Percentiles rank a stretch among this genome's conserved stretches.
Evolutionary conservation across 2,888 invertebrate species (phyloP).

Genomic region (Apantesis nais): DNA sequence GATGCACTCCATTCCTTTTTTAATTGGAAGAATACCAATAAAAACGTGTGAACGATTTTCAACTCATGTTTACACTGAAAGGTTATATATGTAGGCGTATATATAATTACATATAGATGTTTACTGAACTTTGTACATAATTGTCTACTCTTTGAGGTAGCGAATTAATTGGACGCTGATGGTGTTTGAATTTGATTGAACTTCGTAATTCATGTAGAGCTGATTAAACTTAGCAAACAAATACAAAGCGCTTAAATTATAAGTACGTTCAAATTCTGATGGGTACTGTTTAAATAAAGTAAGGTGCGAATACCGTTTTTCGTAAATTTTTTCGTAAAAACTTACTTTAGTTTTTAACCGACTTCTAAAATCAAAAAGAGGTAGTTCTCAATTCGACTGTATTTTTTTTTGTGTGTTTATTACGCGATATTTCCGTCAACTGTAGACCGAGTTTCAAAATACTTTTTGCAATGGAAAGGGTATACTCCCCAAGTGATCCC

Average conservation of each 20-base stretch:
- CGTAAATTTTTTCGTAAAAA: too few relatives aligned
- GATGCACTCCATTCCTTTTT: constrained; percentile 60
- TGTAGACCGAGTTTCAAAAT: too few relatives aligned
- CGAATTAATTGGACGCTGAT: constrained; percentile 44
- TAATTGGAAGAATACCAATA: constrained; percentile 54
- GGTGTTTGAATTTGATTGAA: constrained; percentile 32
- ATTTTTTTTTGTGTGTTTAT: too few relatives aligned
- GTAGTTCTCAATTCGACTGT: too few relatives aligned
- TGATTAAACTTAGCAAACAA: constrained; percentile 38
- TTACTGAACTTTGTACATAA: constrained; percentile 25
- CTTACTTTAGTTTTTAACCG: too few relatives aligned
- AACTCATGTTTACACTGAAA: constrained; percentile 9
- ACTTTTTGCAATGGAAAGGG: too few relatives aligned
- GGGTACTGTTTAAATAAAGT: neutral
- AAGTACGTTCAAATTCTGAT: constrained; percentile 17
- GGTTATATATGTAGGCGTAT: neutral
- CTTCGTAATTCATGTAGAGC: constrained; percentile 31
- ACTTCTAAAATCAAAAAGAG: too few relatives aligned
- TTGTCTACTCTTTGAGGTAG: constrained; percentile 31
- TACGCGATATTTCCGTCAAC: too few relatives aligned
- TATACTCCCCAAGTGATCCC: too few relatives aligned
- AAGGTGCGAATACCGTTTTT: neutral
- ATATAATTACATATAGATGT: neutral
- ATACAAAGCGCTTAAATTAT: constrained; percentile 20
- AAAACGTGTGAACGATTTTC: constrained; percentile 37